Evolutionary conservation across 2,888 invertebrate genomes (phyloP), one percentile per base, ranked within the genome.

Genomic region (Morinoia aosen): DNA sequence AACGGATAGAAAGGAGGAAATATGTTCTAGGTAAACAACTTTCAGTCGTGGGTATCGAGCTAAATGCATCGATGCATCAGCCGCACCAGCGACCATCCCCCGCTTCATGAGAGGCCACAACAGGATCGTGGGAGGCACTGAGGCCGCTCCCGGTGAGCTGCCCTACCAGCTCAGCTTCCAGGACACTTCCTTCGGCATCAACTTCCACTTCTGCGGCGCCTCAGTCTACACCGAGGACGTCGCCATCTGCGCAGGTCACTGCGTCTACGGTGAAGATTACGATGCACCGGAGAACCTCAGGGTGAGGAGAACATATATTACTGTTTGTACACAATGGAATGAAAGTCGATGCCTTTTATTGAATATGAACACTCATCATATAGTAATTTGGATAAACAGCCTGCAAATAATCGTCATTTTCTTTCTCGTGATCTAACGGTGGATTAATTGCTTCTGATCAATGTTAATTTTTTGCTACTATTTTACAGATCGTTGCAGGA

Each of bases 401-500:
- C n/a, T 88, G 61, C 16, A 61, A 61, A 12, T 16, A 61, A 61
- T 8, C 12, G n/a, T 19, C 12, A 95, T 64, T 95, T 8, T 95
- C 61, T 39, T 58, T 33, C 8, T 40, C 19, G 19, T 16, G 19
- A 16, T 61, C 19, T 61, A 19, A 61, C 61, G 3, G 58, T 56
- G 10, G 7, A 40, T 40, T 57, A 39, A 76, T 94, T 57, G 14
- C 19, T 19, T 61, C 1, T 61, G 19, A 12, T 61, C 61, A 12
- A 61, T 16, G 61, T 12, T 61, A 3, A 12, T 5, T 16, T 61
- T 61, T 61, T 61, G 61, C n/a, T n/a, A n/a, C n/a, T 16, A 61
- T 90, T n/a, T 91, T 61, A 11, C 95, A 96, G 96, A 95, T 96
- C 58, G 96, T 96, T 10, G 96, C 96, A 58, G 96, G 96, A 61